Base-by-base conservation (phyloP, 2,797 vertebrate genomes). In the Benthosema pterotum region DNA sequence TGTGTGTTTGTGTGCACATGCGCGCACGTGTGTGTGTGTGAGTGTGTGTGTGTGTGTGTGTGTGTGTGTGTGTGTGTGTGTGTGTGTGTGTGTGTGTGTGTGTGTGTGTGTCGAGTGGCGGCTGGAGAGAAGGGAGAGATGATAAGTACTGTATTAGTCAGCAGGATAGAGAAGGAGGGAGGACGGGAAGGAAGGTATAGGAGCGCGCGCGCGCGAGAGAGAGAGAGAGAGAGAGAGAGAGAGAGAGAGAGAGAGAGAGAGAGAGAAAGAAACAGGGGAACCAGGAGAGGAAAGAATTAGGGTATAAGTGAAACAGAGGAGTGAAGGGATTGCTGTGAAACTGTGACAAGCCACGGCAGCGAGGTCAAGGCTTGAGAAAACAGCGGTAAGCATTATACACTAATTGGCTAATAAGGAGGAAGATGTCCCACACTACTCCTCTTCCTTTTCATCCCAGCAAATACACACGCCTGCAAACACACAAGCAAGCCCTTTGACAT, bases 101-200 rank as follows among this genome's bases (percentile, higher is more conserved):
- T 22, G 22, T 42, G 2, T 28, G 49, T 11, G 59, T 12, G 56
- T 56, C 62, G 42, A 28, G 28, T 56, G 38, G 12, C 2, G 51
- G 42, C 42, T 48, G 32, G 25, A 52, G 22, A 13, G 53, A 14
- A 47, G 11, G 46, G 59, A 53, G 55, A 51, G 50, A 32, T 13
- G 53, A 28, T 17, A n/a, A 22, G 62, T 42, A 72, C 80, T 80
- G 62, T 42, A 72, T 82, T 80, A 80, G 76, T 86, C 77, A 87
- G 79, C 84, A 82, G 53, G 63, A 85, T 22, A n/a, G 4, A 16
- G n/a, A 12, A 25, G 43, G 49, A 48, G 43, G 43, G 15, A 49
- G 38, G 25, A n/a, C 7, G 13, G 4, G 7, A 17, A 2, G 47
- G 13, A 17, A n/a, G 17, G 11, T 38, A 8, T 22, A 14, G 52